Conservation (phyloP, 2,888 invertebrate genomes). For the Atrina japonica region DNA sequence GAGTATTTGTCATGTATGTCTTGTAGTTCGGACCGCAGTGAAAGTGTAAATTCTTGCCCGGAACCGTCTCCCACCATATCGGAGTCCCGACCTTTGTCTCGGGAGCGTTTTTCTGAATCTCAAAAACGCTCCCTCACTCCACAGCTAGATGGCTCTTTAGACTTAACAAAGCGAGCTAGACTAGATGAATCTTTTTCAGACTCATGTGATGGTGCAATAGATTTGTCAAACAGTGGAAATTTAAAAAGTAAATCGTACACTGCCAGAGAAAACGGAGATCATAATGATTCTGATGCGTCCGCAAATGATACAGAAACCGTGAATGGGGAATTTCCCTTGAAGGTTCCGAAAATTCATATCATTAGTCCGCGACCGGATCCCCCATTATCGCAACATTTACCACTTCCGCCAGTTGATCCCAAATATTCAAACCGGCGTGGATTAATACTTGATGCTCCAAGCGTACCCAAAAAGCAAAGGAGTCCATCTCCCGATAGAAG, state of each 20-base stretch:
- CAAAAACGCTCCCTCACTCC: conserved; percentile 48
- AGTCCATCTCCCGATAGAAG: conserved; percentile 74
- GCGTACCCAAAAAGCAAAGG: conserved; percentile 66
- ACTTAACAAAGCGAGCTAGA: conserved; percentile 59
- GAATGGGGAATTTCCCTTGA: conserved; percentile 41
- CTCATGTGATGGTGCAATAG: conserved; percentile 69
- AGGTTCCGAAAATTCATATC: conserved; percentile 72
- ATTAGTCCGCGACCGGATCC: conserved; percentile 63
- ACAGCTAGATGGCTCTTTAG: conserved; percentile 52
- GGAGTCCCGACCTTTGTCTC: conserved; percentile 5
- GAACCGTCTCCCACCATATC: conserved; percentile 45
- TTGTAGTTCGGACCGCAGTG: conserved; percentile 43
- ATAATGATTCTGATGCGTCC: conserved; percentile 35
- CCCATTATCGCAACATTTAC: conserved; percentile 61
- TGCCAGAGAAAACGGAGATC: conserved; percentile 51
- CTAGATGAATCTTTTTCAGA: conserved; percentile 48
- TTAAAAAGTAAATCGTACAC: conserved; percentile 40
- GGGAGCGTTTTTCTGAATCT: conserved; percentile 11
- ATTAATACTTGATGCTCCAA: conserved; percentile 77
- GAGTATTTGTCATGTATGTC: conserved; percentile 35
- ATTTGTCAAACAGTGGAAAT: conserved; percentile 64
- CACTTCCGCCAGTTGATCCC: conserved; percentile 70
- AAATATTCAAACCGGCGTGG: conserved; percentile 74
- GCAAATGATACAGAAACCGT: conserved; percentile 38
- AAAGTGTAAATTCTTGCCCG: conserved; percentile 54